Conservation (phyloP, 1,140 invertebrate genomes). For the Diuraphis noxia region DNA sequence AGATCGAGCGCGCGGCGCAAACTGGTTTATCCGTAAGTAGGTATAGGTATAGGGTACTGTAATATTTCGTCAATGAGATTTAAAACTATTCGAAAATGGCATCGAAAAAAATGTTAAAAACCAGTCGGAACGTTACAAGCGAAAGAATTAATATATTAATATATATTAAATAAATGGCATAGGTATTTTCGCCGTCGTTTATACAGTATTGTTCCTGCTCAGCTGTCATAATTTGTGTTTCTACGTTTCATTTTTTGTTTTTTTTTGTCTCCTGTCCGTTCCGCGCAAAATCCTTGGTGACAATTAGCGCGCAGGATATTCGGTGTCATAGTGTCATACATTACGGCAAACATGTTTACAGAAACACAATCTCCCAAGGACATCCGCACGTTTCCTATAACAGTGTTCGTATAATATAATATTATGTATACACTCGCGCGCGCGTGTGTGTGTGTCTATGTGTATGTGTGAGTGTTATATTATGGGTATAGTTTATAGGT, state of each 20-base stretch:
- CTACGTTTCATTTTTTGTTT: not conserved
- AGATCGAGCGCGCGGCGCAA: not conserved
- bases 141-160: not conserved
- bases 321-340: not conserved
- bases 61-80: constrained; percentile 6
- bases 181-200: not conserved
- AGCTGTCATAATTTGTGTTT: constrained; percentile 32
- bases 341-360: constrained; percentile 20
- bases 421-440: too few relatives aligned
- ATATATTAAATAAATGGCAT: not conserved
- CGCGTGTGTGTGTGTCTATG: too few relatives aligned
- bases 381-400: not conserved
- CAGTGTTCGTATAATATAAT: not conserved
- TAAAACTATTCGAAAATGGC: not conserved
- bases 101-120: not conserved
- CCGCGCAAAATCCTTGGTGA: constrained; percentile 9
- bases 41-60: not conserved
- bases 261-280: not conserved
- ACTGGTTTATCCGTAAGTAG: not conserved
- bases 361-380: constrained; percentile 17
- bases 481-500: not conserved
- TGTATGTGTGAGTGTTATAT: too few relatives aligned
- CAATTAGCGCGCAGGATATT: constrained; percentile 34
- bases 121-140: constrained; percentile 1
- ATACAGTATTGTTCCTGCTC: not conserved